phyloP scores from a whole-genome alignment of 35 echinoderm and acorn worm species.

The Apostichopus californicus region DNA sequence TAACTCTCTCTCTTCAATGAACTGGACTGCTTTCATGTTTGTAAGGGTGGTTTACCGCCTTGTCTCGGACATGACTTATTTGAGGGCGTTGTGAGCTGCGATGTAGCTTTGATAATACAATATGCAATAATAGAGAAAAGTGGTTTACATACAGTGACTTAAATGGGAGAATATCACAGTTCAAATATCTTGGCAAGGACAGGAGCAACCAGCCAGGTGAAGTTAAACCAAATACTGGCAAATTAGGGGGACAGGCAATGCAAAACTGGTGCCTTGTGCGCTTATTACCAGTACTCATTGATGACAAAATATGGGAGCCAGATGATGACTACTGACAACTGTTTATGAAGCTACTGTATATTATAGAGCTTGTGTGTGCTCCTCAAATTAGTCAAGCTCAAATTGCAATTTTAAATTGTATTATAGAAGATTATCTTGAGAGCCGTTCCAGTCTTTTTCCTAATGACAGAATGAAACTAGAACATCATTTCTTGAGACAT shows the following conservation, averaged over 20 bases:
- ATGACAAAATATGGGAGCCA: too few species aligned
- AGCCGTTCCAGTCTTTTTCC: constrained; percentile 33
- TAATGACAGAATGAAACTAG: constrained; percentile 39
- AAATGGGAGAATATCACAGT: constrained; percentile 42
- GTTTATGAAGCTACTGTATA: constrained; percentile 34
- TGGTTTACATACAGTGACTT: too few species aligned
- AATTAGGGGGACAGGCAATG: too few species aligned
- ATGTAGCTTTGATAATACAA: too few species aligned
- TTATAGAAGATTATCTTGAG: constrained; percentile 66
- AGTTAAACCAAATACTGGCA: too few species aligned
- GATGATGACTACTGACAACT: too few species aligned
- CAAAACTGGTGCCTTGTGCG: too few species aligned
- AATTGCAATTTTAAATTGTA: neutral
- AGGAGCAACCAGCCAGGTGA: too few species aligned
- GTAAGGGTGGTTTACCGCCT: constrained; percentile 17
- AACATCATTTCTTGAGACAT: constrained; percentile 75
- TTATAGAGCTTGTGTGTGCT: constrained; percentile 62
- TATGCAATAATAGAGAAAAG: too few species aligned
- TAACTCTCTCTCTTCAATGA: constrained; percentile 12
- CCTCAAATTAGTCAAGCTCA: constrained; percentile 47
- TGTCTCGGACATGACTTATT: constrained; percentile 58
- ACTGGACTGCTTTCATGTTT: constrained; percentile 29
- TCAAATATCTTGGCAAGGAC: too few species aligned
- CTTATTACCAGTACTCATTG: too few species aligned
- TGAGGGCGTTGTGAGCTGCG: constrained; percentile 41